Base-by-base conservation (phyloP, 1,140 invertebrate genomes). In the Drosophila seguyi region DNA sequence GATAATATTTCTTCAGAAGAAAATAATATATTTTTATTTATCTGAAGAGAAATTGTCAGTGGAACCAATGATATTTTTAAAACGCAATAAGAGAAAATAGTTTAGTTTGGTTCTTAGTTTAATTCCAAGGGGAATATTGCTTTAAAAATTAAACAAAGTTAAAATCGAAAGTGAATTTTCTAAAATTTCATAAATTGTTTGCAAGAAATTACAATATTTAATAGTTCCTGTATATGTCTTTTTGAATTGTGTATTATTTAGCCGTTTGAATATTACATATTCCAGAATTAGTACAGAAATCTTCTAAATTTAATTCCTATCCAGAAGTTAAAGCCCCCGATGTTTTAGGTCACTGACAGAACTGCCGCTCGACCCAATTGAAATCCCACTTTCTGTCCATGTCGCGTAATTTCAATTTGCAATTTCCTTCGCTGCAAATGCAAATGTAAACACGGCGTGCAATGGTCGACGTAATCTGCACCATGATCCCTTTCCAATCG, bases 371-470 rank as follows among this genome's bases (percentile, higher is more conserved):
- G 11, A 39, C 20, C 55, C 6, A 57, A 57, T 27, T 41, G 34
- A 27, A 20, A 44, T 27, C 22, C 13, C 27, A 22, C 7, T 53
- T 47, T 44, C 50, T 22, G 50, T 52, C 7, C 42, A 39, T 58
- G 60, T 69, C 44, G 47, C 47, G 59, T 41, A 50, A 59, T 67
- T 79, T 75, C 25, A 69, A 75, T 81, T 78, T 71, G 59, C 74
- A 75, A 79, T 81, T 86, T 81, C 52, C 45, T 47, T 59, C 20
- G 53, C 77, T 81, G 63, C 45, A 47, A 67, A 85, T 85, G 82
- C 79, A 85, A 86, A 85, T 85, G 42, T 75, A 86, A 79, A 60
- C 79, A 79, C 52, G 55, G 62, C 66, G 52, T 38, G 66, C 66
- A 72, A 58, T 44, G 74, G 47, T 48, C 75, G 53, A 56, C 61